A percentile compares a stretch with the other conserved stretches of the same genome.
These are phyloP conservation scores for Aphodius sticticus DNA, from an alignment of 2,888 invertebrate genomes.

Conservation along the genomic window DNA sequence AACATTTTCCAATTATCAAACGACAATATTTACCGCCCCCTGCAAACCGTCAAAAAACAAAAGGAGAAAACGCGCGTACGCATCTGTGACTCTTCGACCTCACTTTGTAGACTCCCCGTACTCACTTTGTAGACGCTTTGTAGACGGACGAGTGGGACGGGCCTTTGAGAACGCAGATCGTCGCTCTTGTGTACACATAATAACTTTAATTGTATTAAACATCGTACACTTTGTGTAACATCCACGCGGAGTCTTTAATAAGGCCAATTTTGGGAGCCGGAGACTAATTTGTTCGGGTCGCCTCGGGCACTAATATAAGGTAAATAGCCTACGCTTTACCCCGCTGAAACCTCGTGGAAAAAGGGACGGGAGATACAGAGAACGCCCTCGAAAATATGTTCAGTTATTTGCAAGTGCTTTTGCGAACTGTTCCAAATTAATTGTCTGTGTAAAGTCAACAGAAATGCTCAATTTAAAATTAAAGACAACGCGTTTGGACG, in stretches of 20 bases:
- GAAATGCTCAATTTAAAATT: not conserved
- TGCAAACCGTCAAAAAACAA: not conserved
- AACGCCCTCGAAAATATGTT: not conserved
- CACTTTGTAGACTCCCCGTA: not conserved
- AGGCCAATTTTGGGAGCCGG: not conserved
- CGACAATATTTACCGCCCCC: not conserved
- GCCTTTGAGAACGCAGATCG: not conserved
- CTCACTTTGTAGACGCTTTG: not conserved
- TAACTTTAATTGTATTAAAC: not conserved
- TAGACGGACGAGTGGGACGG: not conserved
- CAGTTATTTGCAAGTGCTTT: not conserved
- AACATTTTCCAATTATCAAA: slow-evolving; percentile 4
- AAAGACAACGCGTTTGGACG: too few relatives aligned
- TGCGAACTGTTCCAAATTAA: not conserved
- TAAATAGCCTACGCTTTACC: not conserved
- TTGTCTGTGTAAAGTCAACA: not conserved
- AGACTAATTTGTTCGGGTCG: not conserved
- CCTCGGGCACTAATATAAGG: not conserved
- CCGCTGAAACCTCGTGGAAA: not conserved
- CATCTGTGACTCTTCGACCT: not conserved
- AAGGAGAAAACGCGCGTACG: not conserved
- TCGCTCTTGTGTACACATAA: not conserved
- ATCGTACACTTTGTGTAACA: not conserved
- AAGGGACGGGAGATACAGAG: not conserved
- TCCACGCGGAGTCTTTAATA: not conserved